These are phyloP conservation scores for Lacerta viridis DNA, from an alignment of 2,797 vertebrate genomes.

Conservation along the genomic window DNA sequence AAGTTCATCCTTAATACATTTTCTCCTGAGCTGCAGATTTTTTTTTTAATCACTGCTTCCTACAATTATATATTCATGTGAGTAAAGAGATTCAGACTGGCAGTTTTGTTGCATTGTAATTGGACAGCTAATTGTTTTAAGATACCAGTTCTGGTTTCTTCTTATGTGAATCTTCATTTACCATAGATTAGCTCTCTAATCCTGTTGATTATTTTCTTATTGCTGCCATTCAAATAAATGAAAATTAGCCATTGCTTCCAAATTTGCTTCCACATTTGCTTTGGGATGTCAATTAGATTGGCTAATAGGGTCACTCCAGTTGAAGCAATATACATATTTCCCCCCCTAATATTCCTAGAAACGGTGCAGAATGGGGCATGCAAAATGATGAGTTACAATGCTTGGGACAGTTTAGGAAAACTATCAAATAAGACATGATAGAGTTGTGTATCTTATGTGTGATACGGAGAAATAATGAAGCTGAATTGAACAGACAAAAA, in stretches of 20 bases:
- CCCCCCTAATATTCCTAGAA: not conserved
- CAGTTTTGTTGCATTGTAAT: conserved; percentile 4
- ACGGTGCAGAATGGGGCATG: not conserved
- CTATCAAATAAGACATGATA: no score
- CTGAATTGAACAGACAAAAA: no score
- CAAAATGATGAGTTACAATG: not conserved
- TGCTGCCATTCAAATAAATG: not conserved
- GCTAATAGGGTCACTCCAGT: not conserved
- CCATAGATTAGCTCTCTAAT: not conserved
- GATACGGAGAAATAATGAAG: no score
- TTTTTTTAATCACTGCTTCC: conserved; percentile 13
- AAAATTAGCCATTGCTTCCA: not conserved
- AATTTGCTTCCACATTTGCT: not conserved
- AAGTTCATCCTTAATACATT: not conserved
- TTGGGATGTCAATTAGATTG: not conserved
- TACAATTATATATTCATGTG: not conserved
- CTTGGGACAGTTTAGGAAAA: no score
- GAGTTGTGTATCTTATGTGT: no score
- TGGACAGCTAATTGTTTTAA: conserved; percentile 11
- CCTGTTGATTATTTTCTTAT: not conserved
- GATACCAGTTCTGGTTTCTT: not conserved
- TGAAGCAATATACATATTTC: not conserved
- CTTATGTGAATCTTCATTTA: conserved; percentile 1
- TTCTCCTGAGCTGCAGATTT: not conserved
- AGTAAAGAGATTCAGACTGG: not conserved